A percentile compares a stretch with the other conserved stretches of the same genome.
Conservation (phyloP, 2,113 vertebrate genomes). For the Ptychochromis oligacanthus region DNA sequence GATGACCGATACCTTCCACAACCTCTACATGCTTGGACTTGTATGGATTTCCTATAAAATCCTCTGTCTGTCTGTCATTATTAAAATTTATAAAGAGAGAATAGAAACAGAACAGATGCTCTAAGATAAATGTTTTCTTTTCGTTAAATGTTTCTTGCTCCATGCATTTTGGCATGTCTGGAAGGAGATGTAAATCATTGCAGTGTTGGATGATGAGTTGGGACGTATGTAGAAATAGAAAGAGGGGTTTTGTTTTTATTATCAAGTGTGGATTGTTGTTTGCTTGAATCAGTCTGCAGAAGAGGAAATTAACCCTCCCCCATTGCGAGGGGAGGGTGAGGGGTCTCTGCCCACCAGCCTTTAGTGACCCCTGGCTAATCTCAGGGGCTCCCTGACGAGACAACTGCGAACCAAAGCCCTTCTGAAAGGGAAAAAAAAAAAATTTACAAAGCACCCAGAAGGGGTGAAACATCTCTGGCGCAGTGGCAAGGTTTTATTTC, state of each 20-base stretch:
- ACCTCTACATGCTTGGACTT: conserved; percentile 66
- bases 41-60: conserved; percentile 69
- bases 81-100: conserved; percentile 28
- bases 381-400: conserved; percentile 61
- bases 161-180: conserved; percentile 78
- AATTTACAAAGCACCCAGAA: conserved; percentile 21
- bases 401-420: conserved; percentile 64
- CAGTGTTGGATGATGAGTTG: conserved; percentile 66
- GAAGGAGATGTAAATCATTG: conserved; percentile 80
- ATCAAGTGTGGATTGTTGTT: conserved; percentile 50
- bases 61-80: conserved; percentile 25
- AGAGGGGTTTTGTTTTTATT: conserved; percentile 49
- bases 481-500: conserved; percentile 37
- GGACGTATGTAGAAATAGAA: conserved; percentile 47
- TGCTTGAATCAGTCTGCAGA: conserved; percentile 65
- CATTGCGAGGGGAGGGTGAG: conserved; percentile 50
- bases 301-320: conserved; percentile 47
- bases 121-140: conserved; percentile 37
- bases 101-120: conserved; percentile 47
- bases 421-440: conserved; percentile 6
- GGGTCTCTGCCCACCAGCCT: conserved; percentile 78
- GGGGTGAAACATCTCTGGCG: conserved; percentile 39
- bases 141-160: conserved; percentile 41
- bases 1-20: conserved; percentile 61
- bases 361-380: conserved; percentile 67